Evolutionary conservation across 2,888 invertebrate genomes (phyloP), one percentile per base, ranked within the genome.

Genomic region (Athalia circularis): DNA sequence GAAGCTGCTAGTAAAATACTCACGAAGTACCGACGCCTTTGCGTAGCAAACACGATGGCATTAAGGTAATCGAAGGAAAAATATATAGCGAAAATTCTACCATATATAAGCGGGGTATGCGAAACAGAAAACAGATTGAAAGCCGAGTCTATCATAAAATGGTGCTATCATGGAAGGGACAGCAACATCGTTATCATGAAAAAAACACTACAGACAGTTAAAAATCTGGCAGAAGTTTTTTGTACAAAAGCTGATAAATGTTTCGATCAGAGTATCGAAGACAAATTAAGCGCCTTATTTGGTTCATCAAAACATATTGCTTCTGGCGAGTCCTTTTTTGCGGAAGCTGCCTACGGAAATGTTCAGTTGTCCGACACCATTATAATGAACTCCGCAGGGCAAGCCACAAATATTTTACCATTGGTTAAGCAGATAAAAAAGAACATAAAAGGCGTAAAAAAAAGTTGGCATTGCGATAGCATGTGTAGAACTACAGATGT

Each of bases 321-420:
- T 29, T 77, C 79, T 4, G 48, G 79, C 3, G 80, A 82, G 64
- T 48, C 68, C 65, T 81, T 77, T 77, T 82, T 80, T 77, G 29
- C 72, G 67, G 79, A 80, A 75, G 68, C 80, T 11, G 78, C 72
- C 57, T 82, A 80, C 61, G n/a, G n/a, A n/a, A 54, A 11, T n/a
- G 54, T 54, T 54, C 54, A 8, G 54, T 54, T 54, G 8, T 54
- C 8, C n/a, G 54, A 54, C 8, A 3, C 54, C 8, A 54, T 54
- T n/a, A n/a, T 54, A 8, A 54, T n/a, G 8, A 54, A 54, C n/a
- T 54, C n/a, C 9, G 54, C 54, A 54, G 54, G 54, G n/a, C 54
- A 54, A 54, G 54, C 54, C n/a, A n/a, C n/a, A 3, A 54, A 54
- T 54, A 54, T 54, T 54, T 54, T 54, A 8, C 54, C 54, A n/a